A percentile compares a stretch with the other conserved stretches of the same genome.
These are phyloP conservation scores for human DNA, from an alignment of 2,113 vertebrate genomes.

Conservation along the genomic window GRCh38 chr14:33539501-33540000, in stretches of 20 bases:
- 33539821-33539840: background rate
- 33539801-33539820: background rate
- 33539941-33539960: background rate
- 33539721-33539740: background rate
- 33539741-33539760: background rate
- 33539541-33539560: background rate
- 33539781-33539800: background rate
- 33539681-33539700: background rate
- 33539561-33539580: background rate
- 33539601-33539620: background rate
- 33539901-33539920: conserved; percentile 46
- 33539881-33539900: background rate
- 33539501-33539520: conserved; percentile 38
- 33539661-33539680: background rate
- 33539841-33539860: background rate
- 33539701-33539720: conserved; percentile 14
- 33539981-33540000: background rate
- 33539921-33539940: background rate
- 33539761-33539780: background rate
- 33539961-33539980: background rate
- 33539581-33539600: background rate
- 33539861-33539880: background rate
- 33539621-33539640: background rate
- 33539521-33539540: conserved; percentile 7
- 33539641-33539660: background rate